Base-by-base conservation (phyloP, 1,140 invertebrate genomes). In the Sesamia nonagrioides region DNA sequence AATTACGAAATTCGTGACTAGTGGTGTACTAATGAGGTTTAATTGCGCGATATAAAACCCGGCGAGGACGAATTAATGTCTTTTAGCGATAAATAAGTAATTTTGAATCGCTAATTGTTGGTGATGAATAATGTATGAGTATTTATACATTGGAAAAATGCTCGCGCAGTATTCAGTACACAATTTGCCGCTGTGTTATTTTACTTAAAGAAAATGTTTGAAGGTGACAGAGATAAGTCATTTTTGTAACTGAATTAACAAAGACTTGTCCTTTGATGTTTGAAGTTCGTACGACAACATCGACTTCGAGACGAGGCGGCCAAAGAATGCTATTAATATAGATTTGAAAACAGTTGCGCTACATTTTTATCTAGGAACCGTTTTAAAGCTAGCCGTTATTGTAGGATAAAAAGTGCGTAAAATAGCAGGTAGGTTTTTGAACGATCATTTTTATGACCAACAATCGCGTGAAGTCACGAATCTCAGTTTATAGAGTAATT, bases 1-100 rank as follows among this genome's bases (percentile, higher is more conserved):
- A 84, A 87, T 84, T 85, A 71, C 81, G 82, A 81, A 79, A 84
- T 82, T 85, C 80, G 84, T 85, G 76, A 84, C 75, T 82, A 80
- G 82, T 79, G 78, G 68, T 76, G 56, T 45, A 77, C 7, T 77
- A 72, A 82, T 68, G 50, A 73, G 56, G 50, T 79, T 82, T 82
- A 82, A 82, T 79, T 63, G 68, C 73, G 52, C 58, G 48, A 77
- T 71, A 80, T 75, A 69, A 71, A 78, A 78, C 18, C 42, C 17
- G 48, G 15, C 60, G 73, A 58, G 71, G 71, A 76, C 60, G 40
- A 50, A 75, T 75, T 71, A 72, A 61, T 72, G 68, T 61, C 48
- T 50, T 61, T 60, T 61, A 35, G 42, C 68, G 66, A 78, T 78
- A 69, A 60, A 73, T 73, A 79, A 79, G 71, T 79, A 73, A 68